phyloP scores from a whole-genome alignment of 2,113 vertebrate species.

The Pelecanoides urinatrix region DNA sequence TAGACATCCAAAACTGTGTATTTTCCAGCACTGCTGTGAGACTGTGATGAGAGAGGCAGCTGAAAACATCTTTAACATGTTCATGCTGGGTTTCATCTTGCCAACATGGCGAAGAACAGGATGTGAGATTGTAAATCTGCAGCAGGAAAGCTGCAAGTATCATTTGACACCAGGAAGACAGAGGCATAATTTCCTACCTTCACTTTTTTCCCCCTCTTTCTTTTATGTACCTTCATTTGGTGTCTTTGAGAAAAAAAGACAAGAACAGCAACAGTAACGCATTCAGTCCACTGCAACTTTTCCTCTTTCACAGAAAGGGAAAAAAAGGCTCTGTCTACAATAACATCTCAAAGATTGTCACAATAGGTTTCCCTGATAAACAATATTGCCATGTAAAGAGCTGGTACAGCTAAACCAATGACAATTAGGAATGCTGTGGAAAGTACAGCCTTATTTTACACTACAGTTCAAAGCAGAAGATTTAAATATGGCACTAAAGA shows the following conservation, averaged over 20 bases:
- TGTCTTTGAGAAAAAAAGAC: not conserved
- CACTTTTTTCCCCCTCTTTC: not conserved
- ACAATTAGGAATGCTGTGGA: not conserved
- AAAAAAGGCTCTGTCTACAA: not conserved
- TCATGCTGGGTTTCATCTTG: not conserved
- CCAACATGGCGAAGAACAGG: not conserved
- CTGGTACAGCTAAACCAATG: not conserved
- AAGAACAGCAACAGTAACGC: not conserved
- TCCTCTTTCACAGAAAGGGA: not conserved
- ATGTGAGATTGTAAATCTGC: not conserved
- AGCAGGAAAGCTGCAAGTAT: not conserved
- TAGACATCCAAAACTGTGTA: not conserved
- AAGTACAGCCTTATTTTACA: not conserved
- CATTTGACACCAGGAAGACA: not conserved
- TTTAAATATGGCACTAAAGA: not conserved
- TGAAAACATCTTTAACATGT: not conserved
- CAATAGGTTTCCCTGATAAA: not conserved
- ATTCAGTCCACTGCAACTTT: not conserved
- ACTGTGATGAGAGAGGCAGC: not conserved
- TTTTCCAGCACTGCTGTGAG: not conserved
- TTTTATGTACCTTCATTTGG: not conserved
- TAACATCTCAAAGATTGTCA: not conserved
- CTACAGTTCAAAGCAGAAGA: not conserved
- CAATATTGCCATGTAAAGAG: not conserved
- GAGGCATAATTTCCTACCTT: not conserved